Evolutionary conservation across 2,113 vertebrate genomes (phyloP).

Genomic region (Percopsis transmontana): DNA sequence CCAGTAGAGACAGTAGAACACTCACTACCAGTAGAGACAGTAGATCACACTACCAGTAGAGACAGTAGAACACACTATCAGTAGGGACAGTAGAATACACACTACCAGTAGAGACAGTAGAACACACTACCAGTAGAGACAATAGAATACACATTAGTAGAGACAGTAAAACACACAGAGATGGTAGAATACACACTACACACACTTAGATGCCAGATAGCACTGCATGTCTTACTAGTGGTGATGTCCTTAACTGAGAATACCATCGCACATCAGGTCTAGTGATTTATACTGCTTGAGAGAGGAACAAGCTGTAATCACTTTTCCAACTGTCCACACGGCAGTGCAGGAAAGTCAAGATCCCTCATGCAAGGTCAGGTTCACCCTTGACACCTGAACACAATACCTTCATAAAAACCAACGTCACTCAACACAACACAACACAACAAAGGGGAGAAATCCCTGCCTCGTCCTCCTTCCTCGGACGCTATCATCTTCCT

Average conservation of each 20-base stretch:
- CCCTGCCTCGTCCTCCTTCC: constrained; percentile 12
- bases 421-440: constrained; percentile 19
- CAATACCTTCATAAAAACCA: constrained; percentile 59
- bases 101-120: too few relatives aligned
- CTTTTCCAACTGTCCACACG: constrained; percentile 27
- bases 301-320: constrained; percentile 20
- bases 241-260: neutral
- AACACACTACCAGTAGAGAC: too few relatives aligned
- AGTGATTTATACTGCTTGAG: constrained; percentile 8
- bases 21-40: too few relatives aligned
- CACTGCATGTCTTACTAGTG: neutral
- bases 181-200: too few relatives aligned
- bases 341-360: constrained; percentile 55
- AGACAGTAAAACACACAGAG: too few relatives aligned
- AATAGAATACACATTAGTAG: too few relatives aligned
- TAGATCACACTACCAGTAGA: too few relatives aligned
- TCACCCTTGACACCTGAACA: constrained; percentile 54
- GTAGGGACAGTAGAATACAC: too few relatives aligned
- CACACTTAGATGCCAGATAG: too few relatives aligned
- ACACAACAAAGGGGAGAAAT: constrained; percentile 49
- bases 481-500: constrained; percentile 66
- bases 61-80: too few relatives aligned
- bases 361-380: constrained; percentile 62
- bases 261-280: neutral
- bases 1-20: too few relatives aligned